Base-by-base conservation (phyloP, 2,113 vertebrate genomes). In the Tachysurus vachellii region DNA sequence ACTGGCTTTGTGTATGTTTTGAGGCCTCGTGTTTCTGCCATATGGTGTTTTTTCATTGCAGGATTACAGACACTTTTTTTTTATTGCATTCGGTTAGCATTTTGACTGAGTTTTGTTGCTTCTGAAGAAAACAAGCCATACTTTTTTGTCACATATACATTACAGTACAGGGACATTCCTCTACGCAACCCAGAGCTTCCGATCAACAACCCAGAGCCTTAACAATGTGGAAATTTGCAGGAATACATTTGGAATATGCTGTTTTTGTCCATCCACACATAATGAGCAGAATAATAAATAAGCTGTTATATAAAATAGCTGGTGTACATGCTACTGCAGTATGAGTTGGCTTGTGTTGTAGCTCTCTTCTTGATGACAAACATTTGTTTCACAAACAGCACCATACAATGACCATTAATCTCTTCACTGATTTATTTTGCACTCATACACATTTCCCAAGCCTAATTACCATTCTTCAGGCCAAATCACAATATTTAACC, bases 401-500 rank as follows among this genome's bases (percentile, higher is more conserved):
- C 17, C 56, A 59, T 61, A 23, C 19, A 61, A 23, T 61, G 59
- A 21, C 5, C 1, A 61, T 23, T 5, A 50, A 50, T 50, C 47
- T 9, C 47, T 64, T 10, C 23, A 64, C 21, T 17, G 82, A 14
- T 83, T 71, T 0, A 61, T 62, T 84, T 86, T 73, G 80, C 64
- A 71, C 36, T 59, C 4, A 0, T 36, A 28, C 6, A 21, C 5
- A 57, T 19, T 76, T 28, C 53, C 42, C 36, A 66, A 31, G 16
- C 19, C 53, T 81, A 66, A 28, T 66, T 28, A 2, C n/a, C 61
- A 82, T 56, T 36, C n/a, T 71, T 56, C 53, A 1, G 19, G 54
- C 89, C 75, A 64, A 50, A 73, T 64, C 10, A 59, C 77, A 56
- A 53, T 14, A 82, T 83, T 44, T 81, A 73, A 88, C 75, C 86